Evolutionary conservation across 2,888 invertebrate genomes (phyloP).

Genomic region (Ichneumon xanthorius): DNA sequence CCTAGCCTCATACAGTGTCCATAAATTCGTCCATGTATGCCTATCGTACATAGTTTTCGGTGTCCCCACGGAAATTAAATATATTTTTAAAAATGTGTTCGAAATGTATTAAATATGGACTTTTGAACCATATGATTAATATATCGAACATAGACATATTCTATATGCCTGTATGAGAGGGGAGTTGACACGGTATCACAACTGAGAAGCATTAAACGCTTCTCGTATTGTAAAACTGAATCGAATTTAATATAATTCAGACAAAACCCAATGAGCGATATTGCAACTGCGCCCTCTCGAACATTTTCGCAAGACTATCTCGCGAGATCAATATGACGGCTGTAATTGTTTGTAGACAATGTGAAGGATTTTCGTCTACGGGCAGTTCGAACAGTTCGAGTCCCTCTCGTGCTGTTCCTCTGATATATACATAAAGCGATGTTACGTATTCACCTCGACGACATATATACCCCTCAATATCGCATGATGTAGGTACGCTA

Average conservation of each 20-base stretch:
- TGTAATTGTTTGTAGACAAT: constrained; percentile 40
- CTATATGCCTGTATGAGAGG: not conserved
- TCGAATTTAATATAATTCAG: constrained; percentile 17
- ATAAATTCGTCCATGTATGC: no score
- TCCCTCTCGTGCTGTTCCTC: not conserved
- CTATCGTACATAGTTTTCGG: no score
- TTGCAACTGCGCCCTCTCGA: not conserved
- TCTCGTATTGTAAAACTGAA: constrained; percentile 10
- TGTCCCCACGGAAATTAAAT: no score
- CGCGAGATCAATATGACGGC: not conserved
- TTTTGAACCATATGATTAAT: no score
- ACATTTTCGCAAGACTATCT: not conserved
- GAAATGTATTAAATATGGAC: no score
- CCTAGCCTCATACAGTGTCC: not conserved
- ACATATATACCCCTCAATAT: not conserved
- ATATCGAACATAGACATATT: no score
- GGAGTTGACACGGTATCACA: not conserved
- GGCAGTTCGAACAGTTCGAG: not conserved
- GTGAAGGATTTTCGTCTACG: constrained; percentile 21
- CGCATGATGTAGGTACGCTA: not conserved
- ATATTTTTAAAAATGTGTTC: no score
- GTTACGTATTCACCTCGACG: not conserved
- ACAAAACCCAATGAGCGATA: constrained; percentile 8
- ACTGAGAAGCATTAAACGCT: constrained; percentile 26
- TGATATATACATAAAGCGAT: not conserved